Conservation (phyloP, 2,888 invertebrate species). For the Apodemia duryi region DNA sequence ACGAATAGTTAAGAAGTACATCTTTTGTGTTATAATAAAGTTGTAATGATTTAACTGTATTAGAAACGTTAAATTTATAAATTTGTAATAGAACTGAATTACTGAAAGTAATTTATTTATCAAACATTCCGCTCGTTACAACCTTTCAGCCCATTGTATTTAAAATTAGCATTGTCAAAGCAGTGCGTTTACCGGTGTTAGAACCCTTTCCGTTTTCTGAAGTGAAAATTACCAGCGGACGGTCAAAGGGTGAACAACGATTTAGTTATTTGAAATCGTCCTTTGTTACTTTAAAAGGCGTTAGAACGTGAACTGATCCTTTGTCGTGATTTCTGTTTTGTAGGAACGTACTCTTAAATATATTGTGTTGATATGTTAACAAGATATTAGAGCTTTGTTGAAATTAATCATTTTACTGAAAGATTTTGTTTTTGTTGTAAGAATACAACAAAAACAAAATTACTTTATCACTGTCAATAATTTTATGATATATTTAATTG, state of each 20-base stretch:
- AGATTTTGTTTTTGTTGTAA: too few species aligned
- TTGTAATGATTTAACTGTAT: too few species aligned
- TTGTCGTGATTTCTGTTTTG: constrained; percentile 66
- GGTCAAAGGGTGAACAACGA: constrained; percentile 71
- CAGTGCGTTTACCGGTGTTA: constrained; percentile 38
- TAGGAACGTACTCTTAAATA: background rate
- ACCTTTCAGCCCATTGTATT: constrained; percentile 8
- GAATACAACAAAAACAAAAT: too few species aligned
- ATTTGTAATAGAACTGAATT: too few species aligned
- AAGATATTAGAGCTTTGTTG: too few species aligned
- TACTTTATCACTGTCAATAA: too few species aligned
- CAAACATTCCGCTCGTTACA: background rate
- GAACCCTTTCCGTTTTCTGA: constrained; percentile 70
- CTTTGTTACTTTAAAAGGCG: constrained; percentile 77
- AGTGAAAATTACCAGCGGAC: constrained; percentile 74
- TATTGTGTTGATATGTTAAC: too few species aligned
- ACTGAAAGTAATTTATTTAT: background rate
- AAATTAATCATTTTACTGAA: too few species aligned
- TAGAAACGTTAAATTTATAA: too few species aligned
- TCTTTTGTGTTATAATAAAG: too few species aligned
- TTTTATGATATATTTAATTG: too few species aligned
- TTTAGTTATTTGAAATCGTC: constrained; percentile 75
- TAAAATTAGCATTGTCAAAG: constrained; percentile 26
- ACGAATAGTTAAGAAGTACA: background rate
- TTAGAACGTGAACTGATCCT: constrained; percentile 73